phyloP scores from a whole-genome alignment of 1,140 invertebrate species.

The Neotoxoptera formosana region DNA sequence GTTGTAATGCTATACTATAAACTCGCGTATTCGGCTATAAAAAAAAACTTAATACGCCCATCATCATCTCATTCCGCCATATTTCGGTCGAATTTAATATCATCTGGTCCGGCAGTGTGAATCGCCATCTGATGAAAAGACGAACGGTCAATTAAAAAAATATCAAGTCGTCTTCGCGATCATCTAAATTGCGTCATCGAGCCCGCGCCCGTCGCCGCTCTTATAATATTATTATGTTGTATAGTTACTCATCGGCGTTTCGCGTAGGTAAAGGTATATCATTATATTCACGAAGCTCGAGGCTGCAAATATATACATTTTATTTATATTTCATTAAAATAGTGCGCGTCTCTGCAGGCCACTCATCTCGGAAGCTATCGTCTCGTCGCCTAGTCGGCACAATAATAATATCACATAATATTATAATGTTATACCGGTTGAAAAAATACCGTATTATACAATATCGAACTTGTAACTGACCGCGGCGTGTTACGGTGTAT shows the following conservation, averaged over 20 bases:
- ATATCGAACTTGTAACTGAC: background rate
- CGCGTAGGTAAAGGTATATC: too few relatives aligned
- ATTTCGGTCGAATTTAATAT: background rate
- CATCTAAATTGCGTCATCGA: background rate
- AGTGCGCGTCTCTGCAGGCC: background rate
- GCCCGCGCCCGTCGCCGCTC: too few relatives aligned
- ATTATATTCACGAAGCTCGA: background rate
- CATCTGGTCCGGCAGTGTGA: background rate
- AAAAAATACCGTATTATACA: background rate
- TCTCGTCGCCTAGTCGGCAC: background rate
- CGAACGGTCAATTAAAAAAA: background rate
- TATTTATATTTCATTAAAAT: background rate
- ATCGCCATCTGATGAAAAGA: background rate
- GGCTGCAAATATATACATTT: background rate
- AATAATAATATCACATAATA: background rate
- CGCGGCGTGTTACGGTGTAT: background rate
- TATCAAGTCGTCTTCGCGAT: background rate
- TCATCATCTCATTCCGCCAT: too few relatives aligned
- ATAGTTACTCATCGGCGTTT: too few relatives aligned
- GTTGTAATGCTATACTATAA: background rate
- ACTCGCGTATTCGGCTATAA: too few relatives aligned
- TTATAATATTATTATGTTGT: too few relatives aligned
- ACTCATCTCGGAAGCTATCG: too few relatives aligned
- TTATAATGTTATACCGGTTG: background rate
- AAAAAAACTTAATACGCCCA: too few relatives aligned